Base-by-base conservation (phyloP, 2,113 vertebrate genomes). In the Nothocercus nigrocapillus region DNA sequence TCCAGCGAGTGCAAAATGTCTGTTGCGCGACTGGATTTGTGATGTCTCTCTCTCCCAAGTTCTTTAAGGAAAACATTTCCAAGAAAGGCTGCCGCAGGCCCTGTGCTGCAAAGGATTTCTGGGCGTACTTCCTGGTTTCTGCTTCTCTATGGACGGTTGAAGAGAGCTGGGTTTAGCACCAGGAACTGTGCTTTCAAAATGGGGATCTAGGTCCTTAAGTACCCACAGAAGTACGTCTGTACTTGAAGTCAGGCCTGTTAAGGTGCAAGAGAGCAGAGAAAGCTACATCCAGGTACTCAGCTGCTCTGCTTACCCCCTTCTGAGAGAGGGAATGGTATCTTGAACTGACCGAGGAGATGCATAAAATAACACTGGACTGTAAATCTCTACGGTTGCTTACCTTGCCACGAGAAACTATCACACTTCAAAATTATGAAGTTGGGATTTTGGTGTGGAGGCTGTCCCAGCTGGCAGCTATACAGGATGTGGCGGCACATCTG, bases 91-190 rank as follows among this genome's bases (percentile, higher is more conserved):
- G 66, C 34, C 4, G 1, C 51, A 88, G 69, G 76, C 56, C 34
- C 20, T 91, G 82, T 89, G 32, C 22, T 80, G 54, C 14, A 1
- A 49, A 51, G 42, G 27, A 95, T 93, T 89, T 77, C 83, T 89
- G 77, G 51, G 58, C 54, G 90, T 49, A 44, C 67, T 93, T 96
- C 93, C 93, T 90, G 77, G n/a, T 86, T 83, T 86, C 51, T 68
- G 12, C 85, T 72, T 90, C 36, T 44, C 0, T 9, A 5, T 34
- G 49, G 82, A 30, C 30, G 17, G 25, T 9, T 42, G 32, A 88
- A 62, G 70, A 27, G 59, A 62, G 18, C 44, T 22, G 16, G 84
- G 21, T 72, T 70, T 69, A 28, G 70, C 34, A 58, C 17, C 28
- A 58, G 54, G 30, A 58, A 10, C 21, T 89, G 47, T 49, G 14